These are phyloP conservation scores for Calephelis virginiensis DNA, from an alignment of 1,140 invertebrate genomes.

Conservation along the genomic window DNA sequence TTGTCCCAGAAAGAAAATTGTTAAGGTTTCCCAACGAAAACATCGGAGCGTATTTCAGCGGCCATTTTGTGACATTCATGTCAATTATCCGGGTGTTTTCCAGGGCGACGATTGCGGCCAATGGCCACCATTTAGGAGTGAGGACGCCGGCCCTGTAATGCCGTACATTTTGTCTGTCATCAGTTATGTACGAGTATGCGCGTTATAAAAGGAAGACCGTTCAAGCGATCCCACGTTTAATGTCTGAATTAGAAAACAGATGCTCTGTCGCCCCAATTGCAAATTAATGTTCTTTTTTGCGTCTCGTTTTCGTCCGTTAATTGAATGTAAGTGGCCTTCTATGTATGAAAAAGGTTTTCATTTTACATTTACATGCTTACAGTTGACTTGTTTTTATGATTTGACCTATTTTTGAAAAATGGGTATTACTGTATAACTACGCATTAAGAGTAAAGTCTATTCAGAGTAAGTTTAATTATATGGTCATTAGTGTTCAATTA, in stretches of 20 bases:
- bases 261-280: conserved; percentile 47
- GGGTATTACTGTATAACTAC: neutral
- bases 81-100: conserved; percentile 71
- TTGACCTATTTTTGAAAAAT: conserved; percentile 21
- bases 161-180: conserved; percentile 53
- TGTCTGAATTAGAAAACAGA: conserved; percentile 72
- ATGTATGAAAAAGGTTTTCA: conserved; percentile 8
- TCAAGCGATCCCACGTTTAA: conserved; percentile 56
- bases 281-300: conserved; percentile 51
- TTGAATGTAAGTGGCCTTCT: conserved; percentile 22
- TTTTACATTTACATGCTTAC: conserved; percentile 5
- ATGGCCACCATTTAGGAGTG: conserved; percentile 62
- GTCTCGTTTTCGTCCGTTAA: conserved; percentile 32
- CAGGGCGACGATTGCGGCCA: conserved; percentile 57
- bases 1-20: conserved; percentile 29
- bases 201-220: conserved; percentile 61
- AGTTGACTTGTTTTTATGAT: neutral
- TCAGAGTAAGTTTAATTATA: no score
- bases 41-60: conserved; percentile 41
- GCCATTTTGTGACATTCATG: conserved; percentile 57
- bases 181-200: conserved; percentile 53
- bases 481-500: no score
- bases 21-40: conserved; percentile 39
- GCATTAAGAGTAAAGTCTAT: no score
- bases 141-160: conserved; percentile 50